A percentile compares a stretch with the other conserved stretches of the same genome.
phyloP scores from a whole-genome alignment of 2,113 vertebrate species.

The Dryoscopus gambensis region DNA sequence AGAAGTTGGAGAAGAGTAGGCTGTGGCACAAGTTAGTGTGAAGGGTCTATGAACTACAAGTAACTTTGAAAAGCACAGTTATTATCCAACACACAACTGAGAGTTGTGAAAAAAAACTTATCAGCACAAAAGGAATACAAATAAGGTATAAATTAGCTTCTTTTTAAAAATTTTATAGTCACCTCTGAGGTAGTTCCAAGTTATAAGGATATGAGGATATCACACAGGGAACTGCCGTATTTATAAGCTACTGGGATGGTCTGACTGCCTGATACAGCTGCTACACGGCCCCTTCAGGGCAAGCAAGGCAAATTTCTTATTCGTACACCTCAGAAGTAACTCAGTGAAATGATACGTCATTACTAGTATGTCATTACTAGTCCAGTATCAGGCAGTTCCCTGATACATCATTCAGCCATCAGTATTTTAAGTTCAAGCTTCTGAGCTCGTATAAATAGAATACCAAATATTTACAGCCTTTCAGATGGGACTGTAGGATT shows the following conservation, averaged over 20 bases:
- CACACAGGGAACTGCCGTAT: neutral
- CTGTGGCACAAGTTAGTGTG: neutral
- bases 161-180: neutral
- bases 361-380: neutral
- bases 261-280: neutral
- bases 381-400: neutral
- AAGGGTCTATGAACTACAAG: neutral
- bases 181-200: neutral
- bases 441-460: neutral
- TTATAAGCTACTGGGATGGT: neutral
- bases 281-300: neutral
- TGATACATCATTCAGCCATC: neutral
- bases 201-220: neutral
- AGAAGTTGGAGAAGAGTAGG: neutral
- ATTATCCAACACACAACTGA: neutral
- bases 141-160: neutral
- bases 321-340: neutral
- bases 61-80: neutral
- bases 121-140: neutral
- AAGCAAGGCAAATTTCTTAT: neutral
- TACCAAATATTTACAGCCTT: neutral
- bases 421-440: neutral
- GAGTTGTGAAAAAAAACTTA: neutral
- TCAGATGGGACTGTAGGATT: neutral
- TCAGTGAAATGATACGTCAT: neutral